phyloP scores from a whole-genome alignment of 2,113 vertebrate species.

The Cervus canadensis region DNA sequence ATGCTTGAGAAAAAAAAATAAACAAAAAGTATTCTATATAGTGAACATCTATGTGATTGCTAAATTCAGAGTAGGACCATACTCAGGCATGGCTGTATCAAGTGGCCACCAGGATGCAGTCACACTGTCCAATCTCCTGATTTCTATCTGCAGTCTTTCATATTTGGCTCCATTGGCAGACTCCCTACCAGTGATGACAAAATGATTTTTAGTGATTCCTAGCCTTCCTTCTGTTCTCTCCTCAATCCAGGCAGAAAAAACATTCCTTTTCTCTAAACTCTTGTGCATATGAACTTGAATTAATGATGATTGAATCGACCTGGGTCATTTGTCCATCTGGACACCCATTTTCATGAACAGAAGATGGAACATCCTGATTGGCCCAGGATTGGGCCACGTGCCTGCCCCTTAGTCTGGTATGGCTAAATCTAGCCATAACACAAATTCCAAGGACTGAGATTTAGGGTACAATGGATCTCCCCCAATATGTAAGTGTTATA shows the following conservation, averaged over 20 bases:
- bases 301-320: neutral
- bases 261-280: neutral
- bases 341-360: neutral
- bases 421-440: neutral
- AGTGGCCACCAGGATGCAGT: fast-evolving
- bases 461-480: too few species aligned
- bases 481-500: neutral
- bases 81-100: neutral
- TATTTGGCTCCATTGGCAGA: neutral
- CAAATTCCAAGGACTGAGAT: neutral
- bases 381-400: neutral
- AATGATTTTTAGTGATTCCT: neutral
- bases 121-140: neutral
- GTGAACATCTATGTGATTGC: neutral
- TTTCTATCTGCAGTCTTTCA: neutral
- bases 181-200: neutral
- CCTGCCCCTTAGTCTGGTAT: neutral
- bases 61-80: fast-evolving
- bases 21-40: neutral
- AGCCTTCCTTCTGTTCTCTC: neutral
- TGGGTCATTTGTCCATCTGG: neutral
- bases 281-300: neutral
- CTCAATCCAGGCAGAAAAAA: neutral
- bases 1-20: neutral
- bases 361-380: neutral